Evolutionary conservation across 2,113 vertebrate genomes (phyloP), one percentile per base, ranked within the genome.

Genomic region (Sceloporus tristichus): DNA sequence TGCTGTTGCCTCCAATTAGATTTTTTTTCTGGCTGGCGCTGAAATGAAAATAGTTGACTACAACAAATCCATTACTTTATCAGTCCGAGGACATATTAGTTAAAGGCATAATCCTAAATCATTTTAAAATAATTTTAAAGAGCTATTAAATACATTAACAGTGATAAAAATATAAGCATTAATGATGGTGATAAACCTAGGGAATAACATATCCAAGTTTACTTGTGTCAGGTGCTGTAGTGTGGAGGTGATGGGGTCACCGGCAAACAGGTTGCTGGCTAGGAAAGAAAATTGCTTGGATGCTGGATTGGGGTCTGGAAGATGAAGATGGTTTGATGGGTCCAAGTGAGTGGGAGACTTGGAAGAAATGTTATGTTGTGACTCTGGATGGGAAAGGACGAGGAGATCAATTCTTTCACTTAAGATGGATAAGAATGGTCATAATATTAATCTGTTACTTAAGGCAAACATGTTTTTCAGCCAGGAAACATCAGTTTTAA

Each of bases 1-100:
- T 93, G 95, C 42, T 92, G 76, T 34, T 96, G 92, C 86, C 94
- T 95, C 95, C 95, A 96, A 86, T 94, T 96, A 74, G 90, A 94
- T 90, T 95, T 96, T 84, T 85, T 97, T 75, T 70, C 54, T 8
- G 86, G 71, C 19, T 91, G 90, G 80, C 88, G 73, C 95, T 96
- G 84, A 40, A 90, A 90, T 27, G 81, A 80, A 92, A 92, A 83
- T 56, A 80, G 19, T 87, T 38, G 65, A 87, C 73, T 19, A 48
- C 48, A 84, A 56, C 19, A 66, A 62, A 85, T 62, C n/a, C 62
- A 70, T 74, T 2, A 27, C 8, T 73, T 80, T 9, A 27, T 11
- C 23, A 71, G 16, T 80, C 42, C 27, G 71, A 40, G 1, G 38
- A 59, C 19, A 23, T 21, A 81, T 18, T 66, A 82, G 71, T 48